Percentiles rank a stretch among this genome's conserved stretches.
Conservation (phyloP, 92 coral and sea anemone genomes). For the Metridium senile region DNA sequence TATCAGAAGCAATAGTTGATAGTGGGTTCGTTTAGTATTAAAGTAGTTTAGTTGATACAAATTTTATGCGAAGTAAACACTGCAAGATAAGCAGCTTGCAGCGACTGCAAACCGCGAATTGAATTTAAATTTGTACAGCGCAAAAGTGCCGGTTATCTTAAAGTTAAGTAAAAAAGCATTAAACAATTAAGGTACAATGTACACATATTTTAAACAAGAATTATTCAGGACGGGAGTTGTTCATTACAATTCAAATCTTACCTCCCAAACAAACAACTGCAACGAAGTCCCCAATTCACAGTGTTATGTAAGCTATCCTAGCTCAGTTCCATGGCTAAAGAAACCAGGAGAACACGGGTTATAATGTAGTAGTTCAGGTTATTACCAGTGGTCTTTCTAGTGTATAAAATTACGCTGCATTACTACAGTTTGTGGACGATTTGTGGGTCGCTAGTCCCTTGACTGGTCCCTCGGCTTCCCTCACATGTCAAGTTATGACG, state of each 20-base stretch:
- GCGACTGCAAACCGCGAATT: no score
- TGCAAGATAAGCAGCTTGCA: no score
- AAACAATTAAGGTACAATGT: not conserved
- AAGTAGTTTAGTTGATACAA: no score
- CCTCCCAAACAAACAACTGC: slow-evolving; percentile 10
- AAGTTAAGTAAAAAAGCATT: no score
- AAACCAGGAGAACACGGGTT: not conserved
- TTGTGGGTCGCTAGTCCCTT: slow-evolving; percentile 10
- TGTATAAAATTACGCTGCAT: not conserved
- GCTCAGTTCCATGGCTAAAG: not conserved
- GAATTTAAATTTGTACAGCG: no score
- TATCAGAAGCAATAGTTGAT: no score
- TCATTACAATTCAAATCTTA: not conserved
- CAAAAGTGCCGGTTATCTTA: no score
- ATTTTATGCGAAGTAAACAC: no score
- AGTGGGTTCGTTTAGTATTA: no score
- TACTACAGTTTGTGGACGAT: not conserved
- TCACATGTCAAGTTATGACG: not conserved
- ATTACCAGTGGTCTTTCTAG: slow-evolving; percentile 14
- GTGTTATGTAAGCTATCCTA: not conserved
- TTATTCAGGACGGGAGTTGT: no score
- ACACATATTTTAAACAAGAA: no score
- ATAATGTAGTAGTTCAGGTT: not conserved
- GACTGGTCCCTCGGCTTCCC: not conserved
- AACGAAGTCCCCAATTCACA: not conserved